Base-by-base conservation (phyloP, 2,888 invertebrate species). In the Xestia rhomboidea region DNA sequence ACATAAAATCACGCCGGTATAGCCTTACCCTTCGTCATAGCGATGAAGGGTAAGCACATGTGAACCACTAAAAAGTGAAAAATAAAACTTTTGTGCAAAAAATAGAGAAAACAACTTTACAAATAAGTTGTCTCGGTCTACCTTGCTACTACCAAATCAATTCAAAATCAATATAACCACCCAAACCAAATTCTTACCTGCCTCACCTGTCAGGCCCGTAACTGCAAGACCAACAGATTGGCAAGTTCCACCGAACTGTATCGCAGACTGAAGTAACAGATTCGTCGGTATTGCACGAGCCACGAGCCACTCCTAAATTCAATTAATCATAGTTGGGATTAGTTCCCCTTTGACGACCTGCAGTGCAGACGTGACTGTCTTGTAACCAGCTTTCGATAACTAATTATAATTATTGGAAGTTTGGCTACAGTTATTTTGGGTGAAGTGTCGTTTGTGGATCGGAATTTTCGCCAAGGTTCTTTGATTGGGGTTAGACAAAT, bases 321-420 rank as follows among this genome's bases (percentile, higher is more conserved):
- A 95, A 96, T 95, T 96, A 95, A 95, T 96, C 95, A 95, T 95
- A 95, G 95, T 96, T 95, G 82, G 93, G 93, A 95, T 95, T 95
- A 95, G 95, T 95, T 95, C 93, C 87, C 93, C 95, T 95, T 95
- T 95, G 95, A 94, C 94, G 93, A 93, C 91, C 92, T 91, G 90
- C 86, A 90, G 90, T 69, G 90, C 90, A 93, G 93, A 95, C 95
- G 94, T 94, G 94, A 93, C 93, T 93, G 93, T 92, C 93, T 93
- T 92, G 86, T 79, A 86, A 92, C 90, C 84, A 83, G 81, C 85
- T 88, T 93, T 90, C 88, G 86, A 92, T 93, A 91, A 87, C 86
- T 87, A 87, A 88, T 88, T 83, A 81, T 85, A 80, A 86, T 86
- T 77, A 84, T 79, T 79, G 63, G 38, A 79, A 84, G 30, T 86